Evolutionary conservation across 2,888 invertebrate species (phyloP).

Genomic region (Hololepta plana): DNA sequence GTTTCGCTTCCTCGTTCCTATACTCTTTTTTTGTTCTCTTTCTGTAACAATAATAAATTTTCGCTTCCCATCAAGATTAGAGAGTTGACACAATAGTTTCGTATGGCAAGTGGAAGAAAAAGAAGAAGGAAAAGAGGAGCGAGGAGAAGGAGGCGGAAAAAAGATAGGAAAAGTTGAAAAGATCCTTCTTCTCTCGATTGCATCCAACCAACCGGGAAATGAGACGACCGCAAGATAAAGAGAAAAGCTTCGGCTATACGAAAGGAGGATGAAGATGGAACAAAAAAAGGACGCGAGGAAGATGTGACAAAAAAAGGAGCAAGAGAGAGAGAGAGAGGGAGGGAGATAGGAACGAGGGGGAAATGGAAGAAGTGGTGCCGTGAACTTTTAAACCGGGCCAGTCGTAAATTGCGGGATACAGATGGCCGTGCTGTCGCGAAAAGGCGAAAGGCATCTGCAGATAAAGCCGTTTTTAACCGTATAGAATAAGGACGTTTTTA

Average conservation of each 20-base stretch:
- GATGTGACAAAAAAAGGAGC: no score
- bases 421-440: slow-evolving; percentile 24
- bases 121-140: no score
- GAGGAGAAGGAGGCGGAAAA: no score
- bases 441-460: slow-evolving; percentile 23
- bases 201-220: slow-evolving; percentile 28
- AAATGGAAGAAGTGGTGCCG: slow-evolving; percentile 16
- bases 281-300: no score
- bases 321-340: no score
- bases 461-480: slow-evolving; percentile 28
- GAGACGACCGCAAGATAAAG: slow-evolving; percentile 25
- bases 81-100: slow-evolving; percentile 28
- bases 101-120: no score
- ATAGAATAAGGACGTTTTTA: no score
- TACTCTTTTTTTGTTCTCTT: no score
- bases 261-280: no score
- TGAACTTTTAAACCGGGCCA: slow-evolving; percentile 25
- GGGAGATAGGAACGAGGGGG: no score
- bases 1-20: no score
- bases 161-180: slow-evolving; percentile 29
- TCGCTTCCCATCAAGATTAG: slow-evolving; percentile 24
- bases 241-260: no score
- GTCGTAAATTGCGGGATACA: slow-evolving; percentile 26
- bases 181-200: slow-evolving; percentile 26
- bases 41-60: slow-evolving; percentile 19